Evolutionary conservation across 2,797 vertebrate genomes (phyloP).

Genomic region (Clarias pachynema): DNA sequence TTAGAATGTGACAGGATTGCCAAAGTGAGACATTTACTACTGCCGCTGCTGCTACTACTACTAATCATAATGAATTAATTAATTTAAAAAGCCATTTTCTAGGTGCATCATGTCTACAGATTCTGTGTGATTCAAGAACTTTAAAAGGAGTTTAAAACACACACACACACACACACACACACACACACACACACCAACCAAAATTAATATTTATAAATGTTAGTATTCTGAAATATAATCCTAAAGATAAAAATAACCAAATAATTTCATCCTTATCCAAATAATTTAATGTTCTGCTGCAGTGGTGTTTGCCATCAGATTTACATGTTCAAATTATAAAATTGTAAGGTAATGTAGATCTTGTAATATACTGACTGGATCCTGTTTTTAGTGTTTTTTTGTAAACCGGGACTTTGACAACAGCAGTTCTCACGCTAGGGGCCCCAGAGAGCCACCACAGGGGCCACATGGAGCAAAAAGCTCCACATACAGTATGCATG

Average conservation of each 20-base stretch:
- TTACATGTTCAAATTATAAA: background rate
- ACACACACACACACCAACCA: too few relatives aligned
- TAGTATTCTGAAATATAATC: too few relatives aligned
- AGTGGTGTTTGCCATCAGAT: background rate
- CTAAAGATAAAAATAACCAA: background rate
- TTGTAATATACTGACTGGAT: background rate
- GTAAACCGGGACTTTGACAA: background rate
- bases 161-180: too few relatives aligned
- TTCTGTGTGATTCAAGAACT: too few relatives aligned
- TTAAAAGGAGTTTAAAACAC: too few relatives aligned
- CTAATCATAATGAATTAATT: too few relatives aligned
- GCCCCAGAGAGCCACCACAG: background rate
- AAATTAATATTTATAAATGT: too few relatives aligned
- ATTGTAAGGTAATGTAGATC: background rate
- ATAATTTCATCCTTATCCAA: background rate
- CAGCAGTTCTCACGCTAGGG: background rate
- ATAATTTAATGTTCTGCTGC: background rate
- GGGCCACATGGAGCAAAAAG: background rate
- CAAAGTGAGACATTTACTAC: too few relatives aligned
- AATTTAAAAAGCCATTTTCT: too few relatives aligned
- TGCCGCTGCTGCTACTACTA: too few relatives aligned
- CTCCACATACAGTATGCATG: background rate
- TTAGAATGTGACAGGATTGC: too few relatives aligned
- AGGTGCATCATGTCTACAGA: too few relatives aligned
- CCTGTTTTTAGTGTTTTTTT: background rate